Evolutionary conservation across 2,113 vertebrate species (phyloP), one percentile per base, ranked within the genome.

Genomic region (Thamnaconus septentrionalis): DNA sequence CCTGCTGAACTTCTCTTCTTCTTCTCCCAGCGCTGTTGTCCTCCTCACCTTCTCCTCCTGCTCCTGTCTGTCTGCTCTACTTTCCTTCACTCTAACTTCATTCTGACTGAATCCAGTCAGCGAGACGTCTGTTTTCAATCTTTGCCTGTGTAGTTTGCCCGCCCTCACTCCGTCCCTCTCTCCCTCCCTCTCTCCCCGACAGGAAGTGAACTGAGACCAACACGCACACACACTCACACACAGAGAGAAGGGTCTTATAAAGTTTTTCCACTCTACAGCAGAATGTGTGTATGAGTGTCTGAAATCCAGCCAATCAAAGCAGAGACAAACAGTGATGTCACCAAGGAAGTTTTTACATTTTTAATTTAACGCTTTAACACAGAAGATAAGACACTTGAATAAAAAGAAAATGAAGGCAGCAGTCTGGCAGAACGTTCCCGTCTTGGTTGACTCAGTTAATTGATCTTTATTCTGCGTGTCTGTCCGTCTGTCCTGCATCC

Each of bases 121-220:
- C 43, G 9, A 55, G 18, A 42, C 54, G 71, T 79, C 76, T 82
- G 82, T 85, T 85, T 85, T 79, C 73, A 81, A 79, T 82, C 62
- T 66, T 52, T 41, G 54, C 59, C 63, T 18, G 47, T 61, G 39
- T 42, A 3, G 6, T 8, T 69, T 5, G 3, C 31, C 48, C 54
- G 45, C 56, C 50, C 39, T 18, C 62, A 4, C 56, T 12, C 41
- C 49, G 47, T 53, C 56, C 50, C 39, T 18, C 62, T 8, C 56
- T 12, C 41, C 49, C 47, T 4, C 51, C n/a, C 69, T 42, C 31
- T 31, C 39, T 31, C 49, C n/a, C 53, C n/a, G 3, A 63, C 59
- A 80, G 73, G 72, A 80, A 80, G 39, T 75, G 53, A 71, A 43
- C 49, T 3, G 1, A 41, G 59, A 65, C 61, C 65, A 72, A 64